Evolutionary conservation across 2,113 vertebrate genomes (phyloP).

Genomic region (Corythornis vintsioides): DNA sequence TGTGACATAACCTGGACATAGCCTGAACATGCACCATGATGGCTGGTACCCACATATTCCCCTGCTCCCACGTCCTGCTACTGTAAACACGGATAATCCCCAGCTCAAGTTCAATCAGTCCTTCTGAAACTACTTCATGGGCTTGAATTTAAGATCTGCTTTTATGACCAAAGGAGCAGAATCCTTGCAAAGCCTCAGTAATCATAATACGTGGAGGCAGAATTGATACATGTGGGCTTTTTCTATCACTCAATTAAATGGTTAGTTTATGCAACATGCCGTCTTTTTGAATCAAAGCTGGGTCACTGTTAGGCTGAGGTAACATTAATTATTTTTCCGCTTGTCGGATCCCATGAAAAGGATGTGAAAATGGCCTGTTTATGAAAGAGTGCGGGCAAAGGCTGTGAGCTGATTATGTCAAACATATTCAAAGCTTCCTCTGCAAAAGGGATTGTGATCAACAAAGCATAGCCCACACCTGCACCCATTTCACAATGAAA

Average conservation of each 20-base stretch:
- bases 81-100: constrained; percentile 30
- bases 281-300: constrained; percentile 86
- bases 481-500: constrained; percentile 80
- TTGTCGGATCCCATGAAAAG: constrained; percentile 96
- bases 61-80: not conserved
- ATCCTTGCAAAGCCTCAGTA: constrained; percentile 65
- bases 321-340: constrained; percentile 99
- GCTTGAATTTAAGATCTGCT: constrained; percentile 54
- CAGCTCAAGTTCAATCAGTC: constrained; percentile 36
- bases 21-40: not conserved
- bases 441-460: constrained; percentile 90
- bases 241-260: constrained; percentile 90
- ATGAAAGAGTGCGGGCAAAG: constrained; percentile 83
- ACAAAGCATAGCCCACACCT: constrained; percentile 93
- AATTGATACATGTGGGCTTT: constrained; percentile 76
- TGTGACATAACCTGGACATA: not conserved
- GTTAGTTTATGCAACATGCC: constrained; percentile 88
- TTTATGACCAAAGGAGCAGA: constrained; percentile 59
- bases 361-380: constrained; percentile 84
- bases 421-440: constrained; percentile 92
- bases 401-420: constrained; percentile 96
- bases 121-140: constrained; percentile 25
- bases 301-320: constrained; percentile 95
- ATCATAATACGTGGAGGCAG: constrained; percentile 65
- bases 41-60: not conserved